These are phyloP conservation scores for Enoplosus armatus DNA, from an alignment of 2,797 vertebrate species.

Conservation along the genomic window DNA sequence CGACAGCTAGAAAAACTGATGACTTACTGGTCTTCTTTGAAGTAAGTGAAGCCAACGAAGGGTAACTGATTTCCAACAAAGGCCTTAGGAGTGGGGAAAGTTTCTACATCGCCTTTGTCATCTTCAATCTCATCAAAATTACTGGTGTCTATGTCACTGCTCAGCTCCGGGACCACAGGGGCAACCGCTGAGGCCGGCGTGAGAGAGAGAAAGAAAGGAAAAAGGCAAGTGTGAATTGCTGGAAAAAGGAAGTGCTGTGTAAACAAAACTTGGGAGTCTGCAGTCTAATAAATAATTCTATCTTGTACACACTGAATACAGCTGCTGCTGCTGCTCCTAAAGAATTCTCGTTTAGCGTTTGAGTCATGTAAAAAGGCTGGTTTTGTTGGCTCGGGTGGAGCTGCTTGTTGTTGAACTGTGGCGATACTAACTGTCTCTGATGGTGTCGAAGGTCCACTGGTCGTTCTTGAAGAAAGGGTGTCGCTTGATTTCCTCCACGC, in stretches of 20 bases:
- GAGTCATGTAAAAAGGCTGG: neutral
- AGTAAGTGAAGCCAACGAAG: constrained; percentile 99
- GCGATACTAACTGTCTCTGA: constrained; percentile 93
- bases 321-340: neutral
- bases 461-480: constrained; percentile 98
- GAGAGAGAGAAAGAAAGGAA: neutral
- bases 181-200: constrained; percentile 87
- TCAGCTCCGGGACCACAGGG: constrained; percentile 97
- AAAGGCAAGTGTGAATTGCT: constrained; percentile 4
- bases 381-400: neutral
- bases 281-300: constrained; percentile 4
- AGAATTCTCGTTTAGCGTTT: neutral
- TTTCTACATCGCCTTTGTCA: constrained; percentile 97
- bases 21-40: constrained; percentile 97
- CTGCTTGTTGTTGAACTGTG: neutral
- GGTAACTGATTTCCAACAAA: constrained; percentile 98
- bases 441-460: constrained; percentile 97
- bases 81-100: constrained; percentile 96
- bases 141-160: constrained; percentile 98
- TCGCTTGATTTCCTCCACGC: constrained; percentile 96
- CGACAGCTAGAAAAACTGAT: neutral
- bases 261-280: constrained; percentile 11
- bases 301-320: neutral
- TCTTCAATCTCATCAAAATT: constrained; percentile 99
- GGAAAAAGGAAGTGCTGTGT: constrained; percentile 26